Base-by-base conservation (phyloP, 2,888 invertebrate genomes). In the Eristalis tenax region DNA sequence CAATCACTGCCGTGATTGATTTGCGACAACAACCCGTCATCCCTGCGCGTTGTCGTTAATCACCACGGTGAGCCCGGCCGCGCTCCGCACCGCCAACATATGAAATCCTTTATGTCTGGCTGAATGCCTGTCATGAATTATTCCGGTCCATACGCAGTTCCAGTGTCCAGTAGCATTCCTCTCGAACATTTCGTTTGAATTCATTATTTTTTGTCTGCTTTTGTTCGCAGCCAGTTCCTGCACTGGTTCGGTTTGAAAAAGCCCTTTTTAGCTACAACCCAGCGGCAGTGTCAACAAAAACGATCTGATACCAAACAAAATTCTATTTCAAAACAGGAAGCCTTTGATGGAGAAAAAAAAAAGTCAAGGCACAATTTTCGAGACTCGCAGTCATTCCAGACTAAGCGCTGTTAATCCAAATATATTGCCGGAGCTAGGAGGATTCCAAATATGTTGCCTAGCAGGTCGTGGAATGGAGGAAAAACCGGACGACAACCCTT, bases 321-420 rank as follows among this genome's bases (percentile, higher is more conserved):
- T 77, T 77, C 56, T 77, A 77, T 77, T 77, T 64, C 35, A 22
- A 77, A 69, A 70, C 28, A 26, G 18, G 32, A 8, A 22, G 26
- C 35, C 38, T 6, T 13, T 18, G 5, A 22, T 18, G 15, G 23
- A 13, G 11, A 18, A n/a, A 63, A 63, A 63, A 28, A 3, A 5
- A 15, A 32, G 26, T 15, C 32, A 32, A 32, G 32, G 6, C 63
- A 8, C 5, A 43, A 10, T 6, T 61, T 76, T 18, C 59, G 50
- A 32, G 50, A 40, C 75, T 69, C 56, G 15, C 57, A 38, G 61
- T 1, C 75, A 80, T 18, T 68, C 23, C 75, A 32, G 71, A 76
- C 80, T 84, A 80, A 84, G 80, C 80, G 38, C 75, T 71, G 61
- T 76, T 84, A 84, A 84, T 84, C 84, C 75, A 80, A 80, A 84